These are phyloP conservation scores for Papilio dardanus DNA, from an alignment of 1,140 invertebrate genomes.

Conservation along the genomic window DNA sequence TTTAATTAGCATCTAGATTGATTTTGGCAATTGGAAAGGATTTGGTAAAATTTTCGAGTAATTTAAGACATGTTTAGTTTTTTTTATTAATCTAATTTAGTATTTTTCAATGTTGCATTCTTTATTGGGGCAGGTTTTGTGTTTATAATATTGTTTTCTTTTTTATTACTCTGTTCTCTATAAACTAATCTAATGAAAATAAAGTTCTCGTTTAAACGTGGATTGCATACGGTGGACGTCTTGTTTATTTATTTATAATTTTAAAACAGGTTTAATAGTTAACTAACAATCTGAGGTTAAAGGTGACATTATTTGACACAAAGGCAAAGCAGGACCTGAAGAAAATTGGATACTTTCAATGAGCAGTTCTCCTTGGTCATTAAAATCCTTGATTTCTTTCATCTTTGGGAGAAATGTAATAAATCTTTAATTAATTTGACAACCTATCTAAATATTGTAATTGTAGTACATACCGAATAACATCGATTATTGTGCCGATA, in stretches of 20 bases:
- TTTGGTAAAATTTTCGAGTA: background rate
- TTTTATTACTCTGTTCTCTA: background rate
- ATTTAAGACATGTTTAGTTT: background rate
- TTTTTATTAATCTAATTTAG: background rate
- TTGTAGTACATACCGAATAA: background rate
- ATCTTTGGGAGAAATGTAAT: background rate
- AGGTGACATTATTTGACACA: background rate
- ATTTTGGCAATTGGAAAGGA: background rate
- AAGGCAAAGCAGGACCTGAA: too few species aligned
- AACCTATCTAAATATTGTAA: too few species aligned
- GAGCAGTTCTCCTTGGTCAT: background rate
- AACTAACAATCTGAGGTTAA: background rate
- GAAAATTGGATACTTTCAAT: too few species aligned
- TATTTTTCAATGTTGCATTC: background rate
- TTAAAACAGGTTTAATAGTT: background rate
- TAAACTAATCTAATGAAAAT: constrained; percentile 11
- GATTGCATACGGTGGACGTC: constrained; percentile 11
- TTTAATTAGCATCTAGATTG: background rate
- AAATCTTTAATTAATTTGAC: background rate
- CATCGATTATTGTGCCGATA: background rate
- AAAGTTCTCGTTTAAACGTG: constrained; percentile 16
- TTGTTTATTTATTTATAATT: constrained; percentile 5
- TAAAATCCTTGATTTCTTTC: background rate
- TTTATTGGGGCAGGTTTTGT: background rate
- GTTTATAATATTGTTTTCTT: background rate